Percentiles rank a stretch among this genome's conserved stretches.
Evolutionary conservation across 2,888 invertebrate genomes (phyloP).

Genomic region (Mesoligia furuncula): DNA sequence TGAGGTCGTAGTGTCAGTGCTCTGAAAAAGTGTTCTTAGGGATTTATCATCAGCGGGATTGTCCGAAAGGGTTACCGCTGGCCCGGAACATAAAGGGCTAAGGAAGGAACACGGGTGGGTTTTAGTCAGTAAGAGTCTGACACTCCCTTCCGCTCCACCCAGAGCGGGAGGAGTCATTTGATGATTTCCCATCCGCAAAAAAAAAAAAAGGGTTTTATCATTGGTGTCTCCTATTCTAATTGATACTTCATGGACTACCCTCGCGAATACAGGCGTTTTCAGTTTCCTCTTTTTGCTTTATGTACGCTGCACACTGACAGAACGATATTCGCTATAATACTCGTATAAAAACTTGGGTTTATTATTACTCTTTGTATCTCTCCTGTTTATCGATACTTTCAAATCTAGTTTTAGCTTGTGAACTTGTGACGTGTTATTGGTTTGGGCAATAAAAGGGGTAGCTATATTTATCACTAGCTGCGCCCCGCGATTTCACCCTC

Average conservation of each 20-base stretch:
- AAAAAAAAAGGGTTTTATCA: neutral
- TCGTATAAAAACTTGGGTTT: no score
- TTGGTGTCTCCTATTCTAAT: neutral
- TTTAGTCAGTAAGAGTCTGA: no score
- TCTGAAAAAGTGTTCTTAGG: neutral
- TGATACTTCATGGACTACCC: neutral
- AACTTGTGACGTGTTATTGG: neutral
- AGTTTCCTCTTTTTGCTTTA: neutral
- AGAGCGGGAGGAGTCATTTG: no score
- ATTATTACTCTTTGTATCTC: neutral
- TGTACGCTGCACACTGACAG: neutral
- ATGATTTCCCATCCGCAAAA: no score
- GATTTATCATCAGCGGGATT: no score
- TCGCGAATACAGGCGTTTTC: neutral
- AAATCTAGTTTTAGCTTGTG: neutral
- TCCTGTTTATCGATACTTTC: neutral
- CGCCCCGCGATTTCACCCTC: no score
- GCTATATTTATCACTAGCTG: neutral
- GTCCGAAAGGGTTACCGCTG: no score
- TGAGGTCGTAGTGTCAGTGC: neutral
- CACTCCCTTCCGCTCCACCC: no score
- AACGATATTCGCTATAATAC: neutral
- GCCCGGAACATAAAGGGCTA: no score
- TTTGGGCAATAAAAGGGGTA: neutral
- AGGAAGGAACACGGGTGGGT: no score